Evolutionary conservation across 1,140 invertebrate genomes (phyloP), one percentile per base, ranked within the genome.

Genomic region (Macrostomum lignano): DNA sequence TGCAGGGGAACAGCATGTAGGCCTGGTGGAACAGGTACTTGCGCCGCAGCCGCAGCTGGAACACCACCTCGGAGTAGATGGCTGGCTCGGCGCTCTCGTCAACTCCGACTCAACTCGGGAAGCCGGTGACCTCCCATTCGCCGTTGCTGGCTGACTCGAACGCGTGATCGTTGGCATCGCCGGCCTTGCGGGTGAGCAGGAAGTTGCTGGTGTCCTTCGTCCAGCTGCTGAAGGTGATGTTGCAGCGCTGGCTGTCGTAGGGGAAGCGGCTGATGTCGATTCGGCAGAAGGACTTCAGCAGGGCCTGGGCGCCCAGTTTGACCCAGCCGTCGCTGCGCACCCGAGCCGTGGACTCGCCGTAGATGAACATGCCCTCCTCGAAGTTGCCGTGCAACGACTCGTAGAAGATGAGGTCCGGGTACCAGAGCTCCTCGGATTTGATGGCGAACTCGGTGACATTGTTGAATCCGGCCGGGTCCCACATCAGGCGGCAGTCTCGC

Each of bases 401-500:
- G 19, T 28, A 28, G 9, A 28, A 7, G 19, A 28, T 15, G 5
- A 28, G 4, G 9, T 28, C 26, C 4, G 26, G 26, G 9, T 28
- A 17, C 26, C 26, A 28, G 19, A 28, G 15, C 3, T 28, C 26
- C 15, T 28, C 72, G 35, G 81, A 79, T 40, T 82, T 79, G 60
- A 96, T 84, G 49, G 81, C 65, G 41, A 96, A 69, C 57, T 86
- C 75, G 55, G 73, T 73, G n/a, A 96, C 78, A 33, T 81, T 81
- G 25, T 81, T 84, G 58, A 79, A 94, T 50, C 94, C 81, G 36
- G 71, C 71, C 43, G 72, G 70, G 60, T 94, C 82, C 88, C 88
- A 96, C 54, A 73, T 69, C 48, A 96, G 67, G 63, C 94, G 94
- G 61, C 81, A 76, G 57, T 94, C 88, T 51, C 79, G 82, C 88